These are phyloP conservation scores for Adineta ricciae DNA, from an alignment of 2,888 invertebrate genomes.

Conservation along the genomic window DNA sequence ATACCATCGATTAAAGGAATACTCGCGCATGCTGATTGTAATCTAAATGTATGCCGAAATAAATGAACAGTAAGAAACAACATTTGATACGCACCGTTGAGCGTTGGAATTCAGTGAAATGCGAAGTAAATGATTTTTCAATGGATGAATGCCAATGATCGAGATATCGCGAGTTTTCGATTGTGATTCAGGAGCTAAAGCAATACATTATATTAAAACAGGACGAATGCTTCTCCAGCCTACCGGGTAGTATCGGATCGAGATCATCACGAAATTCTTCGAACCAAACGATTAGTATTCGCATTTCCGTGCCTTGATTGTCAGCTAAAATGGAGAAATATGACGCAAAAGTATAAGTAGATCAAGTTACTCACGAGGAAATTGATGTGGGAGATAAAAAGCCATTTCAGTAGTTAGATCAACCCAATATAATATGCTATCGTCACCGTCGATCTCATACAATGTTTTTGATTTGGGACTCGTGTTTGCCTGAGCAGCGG, in stretches of 20 bases:
- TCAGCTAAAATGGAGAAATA: not conserved
- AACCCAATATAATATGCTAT: constrained; percentile 82
- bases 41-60: constrained; percentile 34
- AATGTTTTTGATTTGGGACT: not conserved
- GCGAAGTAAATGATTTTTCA: constrained; percentile 56
- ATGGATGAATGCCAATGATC: constrained; percentile 67
- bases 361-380: constrained; percentile 37
- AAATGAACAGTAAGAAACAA: not conserved
- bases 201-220: not conserved
- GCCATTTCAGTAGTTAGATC: constrained; percentile 86
- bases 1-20: constrained; percentile 77
- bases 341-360: too few species aligned
- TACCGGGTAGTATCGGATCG: constrained; percentile 62
- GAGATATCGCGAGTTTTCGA: constrained; percentile 56
- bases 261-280: constrained; percentile 81
- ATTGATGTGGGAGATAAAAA: constrained; percentile 69
- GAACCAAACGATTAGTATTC: constrained; percentile 73
- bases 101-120: not conserved
- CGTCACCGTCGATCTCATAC: constrained; percentile 60
- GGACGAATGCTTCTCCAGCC: not conserved
- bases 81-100: not conserved
- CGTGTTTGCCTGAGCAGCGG: not conserved
- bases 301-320: constrained; percentile 42
- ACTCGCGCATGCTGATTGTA: constrained; percentile 44
- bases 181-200: not conserved